Evolutionary conservation across 2,113 vertebrate genomes (phyloP).

Genomic region (Mesitornis unicolor): DNA sequence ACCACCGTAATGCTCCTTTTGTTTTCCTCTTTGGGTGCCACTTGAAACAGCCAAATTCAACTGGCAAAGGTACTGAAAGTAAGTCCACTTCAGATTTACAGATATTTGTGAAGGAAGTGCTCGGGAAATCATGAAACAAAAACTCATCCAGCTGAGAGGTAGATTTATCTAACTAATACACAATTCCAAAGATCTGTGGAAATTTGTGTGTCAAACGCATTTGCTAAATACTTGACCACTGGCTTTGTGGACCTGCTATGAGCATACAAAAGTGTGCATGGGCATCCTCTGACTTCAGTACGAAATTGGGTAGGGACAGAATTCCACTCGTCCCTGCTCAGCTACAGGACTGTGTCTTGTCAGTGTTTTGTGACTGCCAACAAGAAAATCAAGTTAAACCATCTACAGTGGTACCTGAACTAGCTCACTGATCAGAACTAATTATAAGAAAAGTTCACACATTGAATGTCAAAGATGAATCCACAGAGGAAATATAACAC

Average conservation of each 20-base stretch:
- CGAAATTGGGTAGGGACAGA: neutral
- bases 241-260: neutral
- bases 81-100: neutral
- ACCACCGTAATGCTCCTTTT: neutral
- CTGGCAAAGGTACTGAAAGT: neutral
- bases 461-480: conserved; percentile 34
- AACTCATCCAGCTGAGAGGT: neutral
- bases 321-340: neutral
- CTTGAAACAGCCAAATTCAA: neutral
- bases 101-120: neutral
- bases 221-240: neutral
- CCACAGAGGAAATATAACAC: conserved; percentile 44
- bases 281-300: neutral
- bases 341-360: neutral
- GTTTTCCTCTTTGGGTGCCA: neutral
- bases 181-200: neutral
- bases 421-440: conserved; percentile 40
- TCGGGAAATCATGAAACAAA: neutral
- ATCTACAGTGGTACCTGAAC: neutral
- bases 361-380: neutral
- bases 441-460: conserved; percentile 38
- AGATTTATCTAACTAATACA: neutral
- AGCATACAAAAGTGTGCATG: neutral
- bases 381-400: neutral
- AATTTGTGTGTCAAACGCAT: neutral